These are phyloP conservation scores for Heliocidaris erythrogramma DNA, from an alignment of 35 echinoderm and acorn worm genomes.

Conservation along the genomic window DNA sequence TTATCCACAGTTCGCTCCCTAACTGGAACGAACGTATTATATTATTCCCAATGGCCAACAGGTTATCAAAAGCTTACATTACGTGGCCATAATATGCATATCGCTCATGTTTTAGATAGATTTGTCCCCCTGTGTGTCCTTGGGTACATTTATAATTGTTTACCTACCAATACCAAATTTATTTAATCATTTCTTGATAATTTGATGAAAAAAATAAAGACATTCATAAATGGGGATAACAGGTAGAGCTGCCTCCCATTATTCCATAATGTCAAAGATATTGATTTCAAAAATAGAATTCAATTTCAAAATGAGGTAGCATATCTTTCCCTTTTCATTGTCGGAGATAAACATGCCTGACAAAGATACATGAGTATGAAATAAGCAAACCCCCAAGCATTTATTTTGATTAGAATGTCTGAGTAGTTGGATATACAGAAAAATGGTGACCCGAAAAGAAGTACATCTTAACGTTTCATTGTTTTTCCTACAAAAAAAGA, in stretches of 20 bases:
- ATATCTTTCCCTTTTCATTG: background rate
- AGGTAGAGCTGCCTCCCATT: background rate
- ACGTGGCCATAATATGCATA: too few relatives aligned
- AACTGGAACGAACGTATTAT: too few relatives aligned
- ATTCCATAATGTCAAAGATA: background rate
- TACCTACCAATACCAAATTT: too few relatives aligned
- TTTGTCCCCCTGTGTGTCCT: too few relatives aligned
- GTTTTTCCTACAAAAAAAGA: background rate
- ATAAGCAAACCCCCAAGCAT: background rate
- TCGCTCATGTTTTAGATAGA: too few relatives aligned
- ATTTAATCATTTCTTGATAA: too few relatives aligned
- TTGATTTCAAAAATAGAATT: constrained; percentile 13
- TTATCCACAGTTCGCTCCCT: too few relatives aligned
- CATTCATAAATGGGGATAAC: background rate
- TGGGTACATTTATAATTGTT: too few relatives aligned
- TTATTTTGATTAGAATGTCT: constrained; percentile 13
- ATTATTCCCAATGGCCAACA: too few relatives aligned
- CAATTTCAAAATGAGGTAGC: background rate
- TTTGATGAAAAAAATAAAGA: too few relatives aligned
- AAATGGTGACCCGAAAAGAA: background rate
- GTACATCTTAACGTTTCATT: background rate
- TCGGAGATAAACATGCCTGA: background rate
- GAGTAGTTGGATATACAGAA: background rate
- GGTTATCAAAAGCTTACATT: too few relatives aligned
- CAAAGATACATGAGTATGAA: background rate